Percentiles rank a stretch among this genome's conserved stretches.
These are phyloP conservation scores for Ptyas mucosa DNA, from an alignment of 2,113 vertebrate genomes.

Conservation along the genomic window DNA sequence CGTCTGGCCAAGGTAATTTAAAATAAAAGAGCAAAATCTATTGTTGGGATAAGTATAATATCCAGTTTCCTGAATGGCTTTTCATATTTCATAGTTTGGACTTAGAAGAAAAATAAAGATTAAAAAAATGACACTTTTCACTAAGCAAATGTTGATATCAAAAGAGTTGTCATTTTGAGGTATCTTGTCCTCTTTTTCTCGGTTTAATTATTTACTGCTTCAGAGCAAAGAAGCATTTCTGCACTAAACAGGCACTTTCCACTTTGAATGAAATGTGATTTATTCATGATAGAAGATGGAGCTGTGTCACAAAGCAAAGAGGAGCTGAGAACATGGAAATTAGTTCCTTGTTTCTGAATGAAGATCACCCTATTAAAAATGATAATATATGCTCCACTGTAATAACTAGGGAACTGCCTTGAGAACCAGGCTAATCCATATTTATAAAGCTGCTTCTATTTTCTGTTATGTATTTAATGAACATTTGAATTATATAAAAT, in stretches of 20 bases:
- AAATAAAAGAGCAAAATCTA: conserved; percentile 9
- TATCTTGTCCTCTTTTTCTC: background rate
- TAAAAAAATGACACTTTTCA: background rate
- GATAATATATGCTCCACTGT: background rate
- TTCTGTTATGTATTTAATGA: background rate
- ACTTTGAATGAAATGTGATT: background rate
- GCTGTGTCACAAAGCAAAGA: too few relatives aligned
- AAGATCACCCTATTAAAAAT: background rate
- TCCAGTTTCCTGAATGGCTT: background rate
- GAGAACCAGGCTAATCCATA: background rate
- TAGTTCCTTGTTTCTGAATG: background rate
- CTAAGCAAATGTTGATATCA: background rate
- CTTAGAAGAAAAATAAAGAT: background rate
- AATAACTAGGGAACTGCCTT: background rate
- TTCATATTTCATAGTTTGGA: background rate
- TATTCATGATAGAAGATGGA: background rate
- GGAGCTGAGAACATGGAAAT: background rate
- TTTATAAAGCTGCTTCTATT: background rate
- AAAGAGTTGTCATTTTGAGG: background rate
- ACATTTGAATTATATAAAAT: background rate
- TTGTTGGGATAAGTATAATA: background rate
- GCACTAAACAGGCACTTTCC: background rate
- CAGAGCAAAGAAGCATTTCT: background rate
- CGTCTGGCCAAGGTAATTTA: conserved; percentile 17
- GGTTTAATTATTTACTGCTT: background rate